Evolutionary conservation across 2,797 vertebrate genomes (phyloP).

Genomic region (Tauraco hartlaubi): DNA sequence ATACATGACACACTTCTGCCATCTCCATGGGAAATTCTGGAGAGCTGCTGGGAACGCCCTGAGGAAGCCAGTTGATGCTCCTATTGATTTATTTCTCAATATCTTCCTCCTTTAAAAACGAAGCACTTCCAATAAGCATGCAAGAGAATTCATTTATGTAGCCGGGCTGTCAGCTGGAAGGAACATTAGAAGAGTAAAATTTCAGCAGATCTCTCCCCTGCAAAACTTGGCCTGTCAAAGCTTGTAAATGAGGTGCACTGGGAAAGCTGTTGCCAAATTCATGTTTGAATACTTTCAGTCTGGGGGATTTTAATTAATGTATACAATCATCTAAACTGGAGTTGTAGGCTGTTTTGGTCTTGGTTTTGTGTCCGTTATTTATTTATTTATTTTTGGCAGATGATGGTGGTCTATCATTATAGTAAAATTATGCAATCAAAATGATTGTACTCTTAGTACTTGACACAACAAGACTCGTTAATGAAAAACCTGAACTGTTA

Average conservation of each 20-base stretch:
- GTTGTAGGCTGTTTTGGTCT: not conserved
- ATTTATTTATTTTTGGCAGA: not conserved
- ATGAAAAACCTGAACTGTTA: not conserved
- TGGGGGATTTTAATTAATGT: not conserved
- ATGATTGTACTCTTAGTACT: not conserved
- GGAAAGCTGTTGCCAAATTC: not conserved
- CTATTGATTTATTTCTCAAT: not conserved
- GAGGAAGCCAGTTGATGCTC: not conserved
- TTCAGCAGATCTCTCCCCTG: not conserved
- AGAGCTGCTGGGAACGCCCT: not conserved
- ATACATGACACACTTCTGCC: not conserved
- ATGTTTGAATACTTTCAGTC: not conserved
- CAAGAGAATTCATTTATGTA: not conserved
- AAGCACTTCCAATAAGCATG: fast-evolving
- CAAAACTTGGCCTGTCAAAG: not conserved
- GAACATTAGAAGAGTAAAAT: not conserved
- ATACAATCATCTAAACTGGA: not conserved
- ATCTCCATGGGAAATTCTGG: not conserved
- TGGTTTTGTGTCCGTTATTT: not conserved
- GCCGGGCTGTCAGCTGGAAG: not conserved
- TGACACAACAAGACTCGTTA: not conserved
- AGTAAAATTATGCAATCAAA: not conserved
- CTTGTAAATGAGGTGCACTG: not conserved
- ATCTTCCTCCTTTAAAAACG: not conserved
- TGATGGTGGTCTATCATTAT: not conserved